Evolutionary conservation across 2,797 vertebrate genomes (phyloP).

Genomic region (Phalanger gymnotis): DNA sequence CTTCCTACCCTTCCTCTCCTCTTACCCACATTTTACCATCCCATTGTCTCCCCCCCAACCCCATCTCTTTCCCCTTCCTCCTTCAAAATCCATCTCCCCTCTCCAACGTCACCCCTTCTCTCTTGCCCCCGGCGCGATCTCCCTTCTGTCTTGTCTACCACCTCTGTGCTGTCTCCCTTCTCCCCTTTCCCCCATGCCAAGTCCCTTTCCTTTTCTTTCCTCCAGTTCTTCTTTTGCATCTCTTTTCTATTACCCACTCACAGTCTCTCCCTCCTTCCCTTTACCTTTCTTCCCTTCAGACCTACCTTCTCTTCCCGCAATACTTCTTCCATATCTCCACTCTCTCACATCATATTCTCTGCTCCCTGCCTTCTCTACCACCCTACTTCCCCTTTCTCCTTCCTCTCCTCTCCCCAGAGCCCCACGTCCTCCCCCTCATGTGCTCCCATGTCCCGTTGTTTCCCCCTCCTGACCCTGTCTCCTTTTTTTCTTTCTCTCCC

Average conservation of each 20-base stretch:
- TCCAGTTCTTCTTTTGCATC: background rate
- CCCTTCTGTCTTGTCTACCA: background rate
- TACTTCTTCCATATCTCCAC: slow-evolving; percentile 74
- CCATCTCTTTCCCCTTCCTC: background rate
- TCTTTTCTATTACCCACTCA: background rate
- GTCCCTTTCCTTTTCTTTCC: too few species aligned
- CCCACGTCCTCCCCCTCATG: background rate
- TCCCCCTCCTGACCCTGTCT: slow-evolving; percentile 84
- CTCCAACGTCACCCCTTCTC: too few species aligned
- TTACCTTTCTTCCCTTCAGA: slow-evolving; percentile 14
- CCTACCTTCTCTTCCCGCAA: slow-evolving; percentile 63
- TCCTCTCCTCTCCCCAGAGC: background rate
- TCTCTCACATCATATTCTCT: background rate
- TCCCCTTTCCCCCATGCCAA: background rate
- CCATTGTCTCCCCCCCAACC: background rate
- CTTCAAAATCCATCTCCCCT: too few species aligned
- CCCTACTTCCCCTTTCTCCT: background rate
- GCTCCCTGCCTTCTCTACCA: background rate
- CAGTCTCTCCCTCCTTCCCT: background rate
- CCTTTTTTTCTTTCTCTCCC: slow-evolving; percentile 23
- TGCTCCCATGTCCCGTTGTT: slow-evolving; percentile 77
- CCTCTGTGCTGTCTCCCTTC: background rate
- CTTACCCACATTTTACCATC: background rate
- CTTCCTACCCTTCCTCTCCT: background rate
- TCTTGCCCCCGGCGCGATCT: too few species aligned